Evolutionary conservation across 37 sponge, comb jelly and placozoan species (phyloP), one percentile per base, ranked within the genome.

Genomic region (Eunapius fragilis): DNA sequence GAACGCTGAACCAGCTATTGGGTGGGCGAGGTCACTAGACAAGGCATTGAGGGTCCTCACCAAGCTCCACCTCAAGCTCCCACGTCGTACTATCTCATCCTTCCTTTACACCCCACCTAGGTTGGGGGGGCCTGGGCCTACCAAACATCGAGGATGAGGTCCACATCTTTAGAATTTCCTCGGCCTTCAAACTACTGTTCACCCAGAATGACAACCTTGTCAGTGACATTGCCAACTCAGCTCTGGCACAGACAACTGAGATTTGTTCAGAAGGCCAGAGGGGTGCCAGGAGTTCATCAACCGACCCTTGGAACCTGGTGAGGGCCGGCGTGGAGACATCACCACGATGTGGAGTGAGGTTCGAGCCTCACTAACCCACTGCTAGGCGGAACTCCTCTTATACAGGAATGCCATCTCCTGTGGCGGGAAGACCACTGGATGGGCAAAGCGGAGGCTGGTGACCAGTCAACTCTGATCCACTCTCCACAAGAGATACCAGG

Each of bases 41-140:
- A 32, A 80, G 4, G 2, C 0, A 11, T 23, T 89, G 4, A 27
- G 90, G 2, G 47, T 10, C 22, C 25, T 84, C 30, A 25, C 31
- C 11, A 84, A 84, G 68, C 32, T 9, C 24, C 35, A 23, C 50
- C 69, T 85, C 7, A 77, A 50, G 19, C 75, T 87, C 3, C 87
- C 76, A 0, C 48, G 17, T 12, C 17, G 75, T 11, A 80, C 83
- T 0, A 82, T 37, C 33, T 32, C 47, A 3, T 11, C 88, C 26
- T 82, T 82, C 47, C 67, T 88, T 35, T 75, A 88, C 31, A 70
- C 82, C 48, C 10, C 75, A 10, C 22, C 28, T 3, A 17, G 17
- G 10, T 36, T 31, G 0, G 87, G 82, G 0, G 91, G 91, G n/a
- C 12, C 67, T 90, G 23, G 91, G 86, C 37, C 72, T 90, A 4